Evolutionary conservation across 2,888 invertebrate genomes (phyloP).

Genomic region (Alsophila aescularia): DNA sequence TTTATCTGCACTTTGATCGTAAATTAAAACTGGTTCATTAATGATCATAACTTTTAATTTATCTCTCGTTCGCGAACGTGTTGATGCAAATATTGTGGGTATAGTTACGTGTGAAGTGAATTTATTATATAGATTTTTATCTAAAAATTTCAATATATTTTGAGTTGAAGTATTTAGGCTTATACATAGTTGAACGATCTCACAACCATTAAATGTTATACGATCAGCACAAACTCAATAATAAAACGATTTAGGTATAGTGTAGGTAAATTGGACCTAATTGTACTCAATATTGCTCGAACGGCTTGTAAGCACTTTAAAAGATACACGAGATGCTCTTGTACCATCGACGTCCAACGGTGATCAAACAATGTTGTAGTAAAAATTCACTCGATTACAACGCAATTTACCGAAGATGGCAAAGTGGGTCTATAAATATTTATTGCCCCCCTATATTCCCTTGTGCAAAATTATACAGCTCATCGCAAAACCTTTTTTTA

Average conservation of each 20-base stretch:
- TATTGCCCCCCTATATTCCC: slow-evolving; percentile 65
- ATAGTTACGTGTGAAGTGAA: slow-evolving; percentile 53
- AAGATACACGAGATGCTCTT: slow-evolving; percentile 10
- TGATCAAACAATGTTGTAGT: slow-evolving; percentile 51
- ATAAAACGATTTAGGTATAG: slow-evolving; percentile 69
- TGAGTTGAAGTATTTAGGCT: not conserved
- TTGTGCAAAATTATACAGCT: slow-evolving; percentile 65
- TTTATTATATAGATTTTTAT: slow-evolving; percentile 40
- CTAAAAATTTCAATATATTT: slow-evolving; percentile 6
- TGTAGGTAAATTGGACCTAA: slow-evolving; percentile 71
- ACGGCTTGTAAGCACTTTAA: slow-evolving; percentile 34
- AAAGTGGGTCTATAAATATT: slow-evolving; percentile 79
- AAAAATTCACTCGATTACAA: slow-evolving; percentile 75
- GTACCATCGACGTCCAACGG: slow-evolving; percentile 23
- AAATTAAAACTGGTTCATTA: slow-evolving; percentile 77
- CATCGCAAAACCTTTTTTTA: slow-evolving; percentile 56
- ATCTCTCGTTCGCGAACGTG: slow-evolving; percentile 59
- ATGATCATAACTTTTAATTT: slow-evolving; percentile 76
- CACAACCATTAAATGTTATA: slow-evolving; percentile 53
- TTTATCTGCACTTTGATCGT: slow-evolving; percentile 68
- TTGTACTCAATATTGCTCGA: slow-evolving; percentile 63
- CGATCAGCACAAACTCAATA: slow-evolving; percentile 59
- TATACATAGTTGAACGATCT: slow-evolving; percentile 28
- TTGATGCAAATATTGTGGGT: slow-evolving; percentile 59
- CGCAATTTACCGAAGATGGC: slow-evolving; percentile 72